Base-by-base conservation (phyloP, 2,797 vertebrate species). In the Nyctibius grandis region DNA sequence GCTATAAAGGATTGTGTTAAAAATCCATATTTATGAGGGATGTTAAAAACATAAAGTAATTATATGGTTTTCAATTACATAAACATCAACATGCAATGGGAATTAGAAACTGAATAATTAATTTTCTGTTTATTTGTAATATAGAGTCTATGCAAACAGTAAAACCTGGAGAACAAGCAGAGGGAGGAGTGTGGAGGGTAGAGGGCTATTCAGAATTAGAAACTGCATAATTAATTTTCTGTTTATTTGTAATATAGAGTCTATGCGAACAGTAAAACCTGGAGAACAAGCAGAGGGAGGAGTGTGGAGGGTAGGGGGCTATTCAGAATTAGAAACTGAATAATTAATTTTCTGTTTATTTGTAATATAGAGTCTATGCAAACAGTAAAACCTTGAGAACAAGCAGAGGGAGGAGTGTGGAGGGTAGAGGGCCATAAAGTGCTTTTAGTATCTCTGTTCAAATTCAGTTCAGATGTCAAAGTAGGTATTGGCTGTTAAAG, bases 281-380 rank as follows among this genome's bases (percentile, higher is more conserved):
- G 76, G 67, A 91, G 79, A 88, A 48, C 0, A 7, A 77, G 25
- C 15, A 28, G 31, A 11, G 18, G 17, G 45, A 44, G 34, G 18
- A 78, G 16, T 26, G 13, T 8, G 4, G 74, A 57, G n/a, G n/a
- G n/a, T n/a, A n/a, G n/a, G n/a, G n/a, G n/a, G n/a, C n/a, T n/a
- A n/a, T n/a, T n/a, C n/a, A n/a, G 9, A 96, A 95, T 89, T 88
- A 91, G 65, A 96, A 92, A 86, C 77, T 64, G 79, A 94, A 92
- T 93, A 91, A 97, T 96, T 89, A 91, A 94, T 93, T 95, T 96
- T 92, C 51, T 84, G 64, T 96, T 94, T 94, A 34, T 93, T 96
- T 97, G 69, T 94, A 85, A 69, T 82, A 48, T 9, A 8, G 75
- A 82, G 42, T 90, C 44, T 88, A 60, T 80, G 91, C 89, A 95